Evolutionary conservation across 1,140 invertebrate genomes (phyloP), one percentile per base, ranked within the genome.

Genomic region (Chelonus insularis): DNA sequence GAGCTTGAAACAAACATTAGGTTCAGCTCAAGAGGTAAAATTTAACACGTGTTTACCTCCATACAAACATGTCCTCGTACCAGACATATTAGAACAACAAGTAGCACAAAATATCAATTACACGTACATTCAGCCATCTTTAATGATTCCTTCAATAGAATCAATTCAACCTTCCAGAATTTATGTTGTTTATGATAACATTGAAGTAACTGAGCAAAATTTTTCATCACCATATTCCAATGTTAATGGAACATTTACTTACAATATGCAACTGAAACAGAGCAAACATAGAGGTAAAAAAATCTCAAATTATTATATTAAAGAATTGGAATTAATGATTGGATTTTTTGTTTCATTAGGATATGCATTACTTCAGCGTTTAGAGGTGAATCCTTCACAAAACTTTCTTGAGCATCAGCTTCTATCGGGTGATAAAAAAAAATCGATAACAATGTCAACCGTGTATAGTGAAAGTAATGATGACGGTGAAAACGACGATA

Each of bases 141-240:
- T 29, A 0, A 21, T 64, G 3, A 63, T 67, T 8, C 70, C 65
- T 0, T 74, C 70, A 8, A 58, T 81, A 1, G 85, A 90, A 74
- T 83, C 86, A 0, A 68, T 92, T 7, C 82, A 85, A n/a, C 80
- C 86, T 0, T 82, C 87, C 7, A 80, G 89, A 16, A 84, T 91
- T 9, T 89, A 86, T 57, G 80, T 91, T 18, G 83, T 89, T 1
- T 88, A 91, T 67, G 88, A 92, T 60, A 92, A 91, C 65, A 84
- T 92, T n/a, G 88, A 92, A 64, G 84, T 91, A 1, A 84, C 83
- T 11, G 84, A 89, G 43, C 80, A 85, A 0, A 83, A 86, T 47
- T 84, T 88, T 64, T 78, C 79, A 4, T 79, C 82, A 8, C 83
- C 87, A 32, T 90, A 90, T 59, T 84, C 84, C 52, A 83, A 77